phyloP scores from a whole-genome alignment of 2,888 invertebrate genomes.

The Ectemnius lituratus region DNA sequence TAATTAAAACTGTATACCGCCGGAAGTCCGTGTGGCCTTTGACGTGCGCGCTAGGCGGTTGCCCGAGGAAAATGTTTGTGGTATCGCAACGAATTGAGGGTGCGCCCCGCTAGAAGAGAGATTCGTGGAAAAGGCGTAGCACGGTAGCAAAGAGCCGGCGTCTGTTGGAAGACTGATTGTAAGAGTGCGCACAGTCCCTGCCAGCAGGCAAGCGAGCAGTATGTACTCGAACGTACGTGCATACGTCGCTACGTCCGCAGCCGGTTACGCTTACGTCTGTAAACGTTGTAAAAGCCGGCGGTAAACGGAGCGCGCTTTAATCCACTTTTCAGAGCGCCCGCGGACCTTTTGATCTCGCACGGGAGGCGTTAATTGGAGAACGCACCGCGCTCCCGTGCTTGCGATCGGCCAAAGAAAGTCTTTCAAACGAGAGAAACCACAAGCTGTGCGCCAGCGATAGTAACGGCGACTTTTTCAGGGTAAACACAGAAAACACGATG shows the following conservation, averaged over 20 bases:
- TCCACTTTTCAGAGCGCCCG: constrained; percentile 59
- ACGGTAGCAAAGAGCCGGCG: constrained; percentile 29
- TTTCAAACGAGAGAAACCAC: constrained; percentile 57
- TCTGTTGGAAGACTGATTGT: constrained; percentile 6
- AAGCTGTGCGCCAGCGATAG: constrained; percentile 45
- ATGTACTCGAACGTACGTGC: constrained; percentile 3
- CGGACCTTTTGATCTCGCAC: constrained; percentile 64
- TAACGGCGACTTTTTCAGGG: constrained; percentile 57
- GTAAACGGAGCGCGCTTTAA: constrained; percentile 61
- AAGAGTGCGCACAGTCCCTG: no score
- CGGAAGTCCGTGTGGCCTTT: neutral
- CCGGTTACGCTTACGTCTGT: constrained; percentile 27
- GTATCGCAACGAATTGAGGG: constrained; percentile 25
- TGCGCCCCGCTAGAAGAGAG: constrained; percentile 14
- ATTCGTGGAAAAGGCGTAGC: constrained; percentile 28
- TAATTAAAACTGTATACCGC: constrained; percentile 33
- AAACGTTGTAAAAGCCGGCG: constrained; percentile 58
- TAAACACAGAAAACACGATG: constrained; percentile 50
- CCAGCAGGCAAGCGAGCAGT: neutral
- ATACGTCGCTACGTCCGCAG: no score
- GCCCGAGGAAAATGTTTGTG: constrained; percentile 16
- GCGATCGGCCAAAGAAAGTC: constrained; percentile 65
- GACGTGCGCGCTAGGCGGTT: neutral
- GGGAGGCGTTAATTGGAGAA: constrained; percentile 73
- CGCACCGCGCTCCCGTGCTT: constrained; percentile 36